These are phyloP conservation scores for Chanos chanos DNA, from an alignment of 2,797 vertebrate species.

Conservation along the genomic window DNA sequence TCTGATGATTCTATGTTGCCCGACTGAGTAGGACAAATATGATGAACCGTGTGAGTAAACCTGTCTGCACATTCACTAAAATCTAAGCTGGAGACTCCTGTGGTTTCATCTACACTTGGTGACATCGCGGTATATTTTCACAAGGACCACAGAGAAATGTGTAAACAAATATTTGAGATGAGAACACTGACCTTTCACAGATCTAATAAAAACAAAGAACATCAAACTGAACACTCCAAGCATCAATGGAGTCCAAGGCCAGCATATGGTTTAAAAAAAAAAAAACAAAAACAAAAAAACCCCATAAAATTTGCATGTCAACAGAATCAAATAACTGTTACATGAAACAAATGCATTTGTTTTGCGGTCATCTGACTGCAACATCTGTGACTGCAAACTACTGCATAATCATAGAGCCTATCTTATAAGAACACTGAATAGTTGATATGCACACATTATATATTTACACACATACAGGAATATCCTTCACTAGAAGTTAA, in stretches of 20 bases:
- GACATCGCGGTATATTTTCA: no score
- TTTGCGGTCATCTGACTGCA: conserved; percentile 29
- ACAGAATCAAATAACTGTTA: conserved; percentile 4
- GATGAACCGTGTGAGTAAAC: neutral
- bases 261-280: conserved; percentile 21
- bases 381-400: conserved; percentile 34
- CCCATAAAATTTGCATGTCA: conserved; percentile 9
- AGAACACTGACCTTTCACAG: conserved; percentile 16
- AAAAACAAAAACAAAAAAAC: neutral
- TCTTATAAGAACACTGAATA: conserved; percentile 40
- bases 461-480: conserved; percentile 58
- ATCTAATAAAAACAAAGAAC: neutral
- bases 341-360: conserved; percentile 24
- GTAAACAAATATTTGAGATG: conserved; percentile 29
- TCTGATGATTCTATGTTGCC: no score
- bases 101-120: no score
- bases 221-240: conserved; percentile 11
- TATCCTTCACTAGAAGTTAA: conserved; percentile 67
- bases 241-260: conserved; percentile 5
- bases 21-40: neutral
- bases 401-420: conserved; percentile 40
- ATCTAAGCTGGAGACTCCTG: no score
- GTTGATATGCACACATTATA: conserved; percentile 44
- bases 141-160: conserved; percentile 1
- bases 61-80: no score